phyloP scores from a whole-genome alignment of 2,113 vertebrate genomes.

The Carassius carassius region DNA sequence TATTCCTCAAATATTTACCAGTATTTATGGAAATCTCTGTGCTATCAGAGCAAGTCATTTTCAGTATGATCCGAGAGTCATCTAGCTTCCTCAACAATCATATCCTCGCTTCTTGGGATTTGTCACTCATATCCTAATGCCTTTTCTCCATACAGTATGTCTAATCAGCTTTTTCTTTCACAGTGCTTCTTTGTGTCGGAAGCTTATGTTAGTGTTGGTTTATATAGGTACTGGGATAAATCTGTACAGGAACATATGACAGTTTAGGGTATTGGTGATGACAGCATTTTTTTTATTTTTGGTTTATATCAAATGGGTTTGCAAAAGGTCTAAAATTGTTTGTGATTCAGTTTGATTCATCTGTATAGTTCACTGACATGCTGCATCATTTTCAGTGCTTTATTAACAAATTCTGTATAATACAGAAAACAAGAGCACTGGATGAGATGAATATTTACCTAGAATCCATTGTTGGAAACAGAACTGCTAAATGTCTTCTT shows the following conservation, averaged over 20 bases:
- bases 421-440: neutral
- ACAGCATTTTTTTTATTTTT: neutral
- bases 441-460: neutral
- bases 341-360: neutral
- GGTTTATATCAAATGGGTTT: neutral
- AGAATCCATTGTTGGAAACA: neutral
- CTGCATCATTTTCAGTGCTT: neutral
- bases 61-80: neutral
- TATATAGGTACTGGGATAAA: neutral
- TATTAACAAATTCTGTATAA: neutral
- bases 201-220: neutral
- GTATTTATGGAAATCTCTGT: conserved; percentile 19
- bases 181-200: neutral
- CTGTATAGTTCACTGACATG: neutral
- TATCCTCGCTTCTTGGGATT: conserved; percentile 9
- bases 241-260: neutral
- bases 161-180: conserved; percentile 9
- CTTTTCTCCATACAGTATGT: conserved; percentile 34
- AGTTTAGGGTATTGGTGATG: neutral
- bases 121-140: conserved; percentile 11
- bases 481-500: neutral
- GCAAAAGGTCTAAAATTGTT: neutral
- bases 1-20: conserved; percentile 40
- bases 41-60: conserved; percentile 27
- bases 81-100: conserved; percentile 8